phyloP scores from a whole-genome alignment of 2,797 vertebrate species.

The Molothrus ater region DNA sequence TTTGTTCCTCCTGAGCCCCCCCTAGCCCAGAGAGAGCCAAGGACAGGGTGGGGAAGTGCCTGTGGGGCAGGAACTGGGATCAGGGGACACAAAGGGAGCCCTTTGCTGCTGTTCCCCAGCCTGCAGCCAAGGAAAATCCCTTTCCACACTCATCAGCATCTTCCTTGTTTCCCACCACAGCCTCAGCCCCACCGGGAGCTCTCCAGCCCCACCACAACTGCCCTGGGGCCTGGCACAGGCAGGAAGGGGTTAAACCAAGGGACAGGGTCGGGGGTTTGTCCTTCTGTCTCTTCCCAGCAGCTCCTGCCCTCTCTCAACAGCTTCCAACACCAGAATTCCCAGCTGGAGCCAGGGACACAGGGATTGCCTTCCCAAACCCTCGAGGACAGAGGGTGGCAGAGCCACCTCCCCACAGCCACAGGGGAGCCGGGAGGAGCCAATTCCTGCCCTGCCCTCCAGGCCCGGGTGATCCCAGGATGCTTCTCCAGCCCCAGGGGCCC shows the following conservation, averaged over 20 bases:
- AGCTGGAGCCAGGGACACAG: neutral
- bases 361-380: neutral
- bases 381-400: rapidly evolving
- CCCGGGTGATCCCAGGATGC: neutral
- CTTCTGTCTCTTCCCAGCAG: neutral
- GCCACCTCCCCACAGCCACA: neutral
- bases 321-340: neutral
- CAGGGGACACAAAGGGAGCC: neutral
- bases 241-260: neutral
- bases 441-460: neutral
- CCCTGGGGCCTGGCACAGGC: neutral
- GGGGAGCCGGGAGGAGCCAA: neutral
- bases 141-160: neutral
- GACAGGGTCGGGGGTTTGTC: neutral
- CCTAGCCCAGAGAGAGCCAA: neutral
- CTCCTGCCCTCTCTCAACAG: neutral
- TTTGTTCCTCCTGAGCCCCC: neutral
- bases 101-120: neutral
- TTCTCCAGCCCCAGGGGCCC: neutral
- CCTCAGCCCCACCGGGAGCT: neutral
- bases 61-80: neutral
- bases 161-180: neutral
- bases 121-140: neutral
- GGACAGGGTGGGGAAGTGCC: neutral
- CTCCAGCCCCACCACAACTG: neutral